Conservation (phyloP, 1,140 invertebrate genomes). For the Chironomus striatipennis region DNA sequence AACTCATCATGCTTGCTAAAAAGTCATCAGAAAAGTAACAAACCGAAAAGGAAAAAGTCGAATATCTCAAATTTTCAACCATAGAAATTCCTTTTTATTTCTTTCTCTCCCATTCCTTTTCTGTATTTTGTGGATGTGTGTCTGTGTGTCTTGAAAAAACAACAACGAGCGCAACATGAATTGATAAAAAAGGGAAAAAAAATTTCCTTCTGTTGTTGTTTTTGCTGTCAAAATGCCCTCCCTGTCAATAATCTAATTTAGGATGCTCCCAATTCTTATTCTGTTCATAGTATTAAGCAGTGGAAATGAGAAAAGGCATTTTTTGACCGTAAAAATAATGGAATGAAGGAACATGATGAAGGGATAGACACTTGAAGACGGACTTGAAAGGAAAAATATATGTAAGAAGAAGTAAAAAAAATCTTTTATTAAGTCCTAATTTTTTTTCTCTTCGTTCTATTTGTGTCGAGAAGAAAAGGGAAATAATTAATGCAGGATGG, state of each 20-base stretch:
- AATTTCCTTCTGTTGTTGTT: background rate
- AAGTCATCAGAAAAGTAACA: too few species aligned
- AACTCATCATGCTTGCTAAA: too few species aligned
- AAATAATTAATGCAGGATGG: background rate
- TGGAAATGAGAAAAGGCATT: background rate
- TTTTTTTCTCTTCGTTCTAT: too few species aligned
- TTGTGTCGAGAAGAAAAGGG: slow-evolving; percentile 4
- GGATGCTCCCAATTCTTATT: background rate
- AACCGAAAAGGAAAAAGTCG: background rate
- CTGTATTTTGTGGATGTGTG: background rate
- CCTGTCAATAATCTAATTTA: slow-evolving; percentile 5
- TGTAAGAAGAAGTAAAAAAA: background rate
- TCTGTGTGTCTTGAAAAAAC: background rate
- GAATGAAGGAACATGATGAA: background rate
- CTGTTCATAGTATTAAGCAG: background rate
- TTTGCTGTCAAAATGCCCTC: background rate
- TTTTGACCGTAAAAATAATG: background rate
- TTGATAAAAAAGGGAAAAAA: background rate
- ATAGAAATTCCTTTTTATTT: background rate
- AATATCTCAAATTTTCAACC: background rate
- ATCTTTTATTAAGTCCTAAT: too few species aligned
- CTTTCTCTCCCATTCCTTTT: background rate
- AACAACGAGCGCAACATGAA: background rate
- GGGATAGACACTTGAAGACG: background rate
- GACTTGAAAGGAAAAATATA: background rate